Conservation (phyloP, 2,113 vertebrate genomes). For the Aegypius monachus region DNA sequence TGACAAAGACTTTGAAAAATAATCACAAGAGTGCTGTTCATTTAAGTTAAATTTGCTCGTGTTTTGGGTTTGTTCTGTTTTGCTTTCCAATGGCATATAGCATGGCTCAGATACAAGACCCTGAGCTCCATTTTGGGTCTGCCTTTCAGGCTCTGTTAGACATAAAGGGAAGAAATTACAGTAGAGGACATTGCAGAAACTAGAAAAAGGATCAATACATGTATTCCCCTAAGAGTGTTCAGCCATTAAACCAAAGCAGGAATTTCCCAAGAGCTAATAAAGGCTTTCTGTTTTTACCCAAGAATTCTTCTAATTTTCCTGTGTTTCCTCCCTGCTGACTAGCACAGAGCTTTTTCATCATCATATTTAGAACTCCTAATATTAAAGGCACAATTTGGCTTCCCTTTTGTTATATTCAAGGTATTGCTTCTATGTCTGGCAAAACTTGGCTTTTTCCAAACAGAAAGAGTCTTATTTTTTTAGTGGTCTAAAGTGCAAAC, state of each 20-base stretch:
- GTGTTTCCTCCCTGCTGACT: neutral
- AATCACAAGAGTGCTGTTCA: neutral
- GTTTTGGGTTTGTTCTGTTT: neutral
- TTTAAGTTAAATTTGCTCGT: neutral
- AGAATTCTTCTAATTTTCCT: conserved; percentile 15
- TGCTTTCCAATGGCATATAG: neutral
- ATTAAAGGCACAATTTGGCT: neutral
- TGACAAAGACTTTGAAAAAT: conserved; percentile 11
- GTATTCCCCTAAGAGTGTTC: neutral
- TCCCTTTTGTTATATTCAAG: neutral
- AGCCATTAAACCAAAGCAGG: conserved; percentile 9
- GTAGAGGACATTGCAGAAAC: neutral
- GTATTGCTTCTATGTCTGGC: neutral
- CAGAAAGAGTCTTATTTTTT: neutral
- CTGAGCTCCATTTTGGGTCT: neutral
- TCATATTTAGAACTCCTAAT: neutral
- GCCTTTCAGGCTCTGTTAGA: conserved; percentile 24
- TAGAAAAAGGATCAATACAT: neutral
- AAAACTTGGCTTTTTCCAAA: neutral
- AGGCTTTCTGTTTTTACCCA: neutral
- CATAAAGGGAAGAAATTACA: conserved; percentile 38
- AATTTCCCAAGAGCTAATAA: neutral
- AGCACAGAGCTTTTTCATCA: neutral
- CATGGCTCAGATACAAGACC: neutral
- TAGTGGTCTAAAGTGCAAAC: neutral